These are phyloP conservation scores for Rhadina sibilatrix DNA, from an alignment of 2,113 vertebrate genomes.

Conservation along the genomic window DNA sequence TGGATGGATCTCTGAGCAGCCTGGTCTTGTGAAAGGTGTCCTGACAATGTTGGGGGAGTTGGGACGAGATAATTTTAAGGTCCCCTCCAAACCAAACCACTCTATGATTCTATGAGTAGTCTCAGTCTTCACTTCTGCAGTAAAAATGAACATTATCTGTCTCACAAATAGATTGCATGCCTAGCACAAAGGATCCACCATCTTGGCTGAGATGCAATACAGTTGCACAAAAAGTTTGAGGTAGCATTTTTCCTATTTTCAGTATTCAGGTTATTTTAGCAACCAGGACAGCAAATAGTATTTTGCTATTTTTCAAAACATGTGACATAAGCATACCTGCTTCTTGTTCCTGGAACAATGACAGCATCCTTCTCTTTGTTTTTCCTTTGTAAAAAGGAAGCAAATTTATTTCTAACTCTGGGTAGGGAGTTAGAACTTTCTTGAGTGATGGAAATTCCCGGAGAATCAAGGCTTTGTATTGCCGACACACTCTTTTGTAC, in stretches of 20 bases:
- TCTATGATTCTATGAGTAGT: not conserved
- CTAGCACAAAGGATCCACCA: not conserved
- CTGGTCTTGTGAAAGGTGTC: not conserved
- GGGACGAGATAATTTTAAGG: not conserved
- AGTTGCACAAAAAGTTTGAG: not conserved
- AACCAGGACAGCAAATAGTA: not conserved
- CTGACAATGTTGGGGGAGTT: not conserved
- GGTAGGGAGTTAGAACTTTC: slow-evolving; percentile 10
- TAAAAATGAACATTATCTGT: not conserved
- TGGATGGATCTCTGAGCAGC: not conserved
- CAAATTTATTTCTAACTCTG: slow-evolving; percentile 82
- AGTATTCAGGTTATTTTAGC: not conserved
- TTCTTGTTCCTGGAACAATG: slow-evolving; percentile 77
- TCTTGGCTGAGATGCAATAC: not conserved
- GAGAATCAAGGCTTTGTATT: not conserved
- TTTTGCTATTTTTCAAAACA: not conserved
- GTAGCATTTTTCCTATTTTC: not conserved
- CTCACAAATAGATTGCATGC: not conserved
- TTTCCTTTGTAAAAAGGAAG: slow-evolving; percentile 82
- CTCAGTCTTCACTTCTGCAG: not conserved
- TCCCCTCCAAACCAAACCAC: not conserved
- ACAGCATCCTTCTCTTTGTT: slow-evolving; percentile 73
- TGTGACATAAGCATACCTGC: slow-evolving; percentile 77
- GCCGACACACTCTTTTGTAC: not conserved
- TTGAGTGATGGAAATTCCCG: not conserved